Conservation (phyloP, 2,797 vertebrate genomes). For the Chanos chanos region DNA sequence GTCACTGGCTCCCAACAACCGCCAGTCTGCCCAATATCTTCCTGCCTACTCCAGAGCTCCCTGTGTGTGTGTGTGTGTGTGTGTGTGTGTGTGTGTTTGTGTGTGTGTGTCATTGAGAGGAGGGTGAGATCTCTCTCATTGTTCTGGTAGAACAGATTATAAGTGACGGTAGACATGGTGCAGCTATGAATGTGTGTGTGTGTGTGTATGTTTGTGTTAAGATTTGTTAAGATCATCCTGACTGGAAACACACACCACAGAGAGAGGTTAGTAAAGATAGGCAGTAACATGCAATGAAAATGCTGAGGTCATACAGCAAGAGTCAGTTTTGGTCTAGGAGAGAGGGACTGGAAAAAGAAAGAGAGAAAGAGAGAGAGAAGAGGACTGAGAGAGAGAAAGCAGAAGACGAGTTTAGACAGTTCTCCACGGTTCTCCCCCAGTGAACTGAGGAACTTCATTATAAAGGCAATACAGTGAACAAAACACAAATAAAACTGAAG, state of each 20-base stretch:
- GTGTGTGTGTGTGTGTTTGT: constrained; percentile 13
- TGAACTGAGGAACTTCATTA: no score
- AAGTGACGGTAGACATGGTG: constrained; percentile 6
- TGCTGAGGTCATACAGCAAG: no score
- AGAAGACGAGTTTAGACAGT: no score
- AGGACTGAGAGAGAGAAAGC: no score
- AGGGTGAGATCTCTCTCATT: constrained; percentile 24
- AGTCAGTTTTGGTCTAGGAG: no score
- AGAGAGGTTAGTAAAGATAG: not conserved
- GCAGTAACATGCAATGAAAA: not conserved
- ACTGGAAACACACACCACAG: constrained; percentile 19
- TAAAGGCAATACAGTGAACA: no score
- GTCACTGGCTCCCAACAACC: constrained; percentile 23
- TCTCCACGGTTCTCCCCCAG: no score
- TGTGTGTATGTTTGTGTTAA: not conserved
- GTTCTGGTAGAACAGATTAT: constrained; percentile 11
- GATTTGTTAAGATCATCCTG: no score
- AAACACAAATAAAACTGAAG: no score
- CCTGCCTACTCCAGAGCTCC: not conserved
- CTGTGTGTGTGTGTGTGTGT: not conserved
- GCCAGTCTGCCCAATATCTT: constrained; percentile 3
- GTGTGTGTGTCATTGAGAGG: constrained; percentile 5
- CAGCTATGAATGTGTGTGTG: not conserved
- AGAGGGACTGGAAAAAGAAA: no score
- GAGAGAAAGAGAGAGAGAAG: no score